These are phyloP conservation scores for Ridgeia piscesae DNA, from an alignment of 1,140 invertebrate species.

Conservation along the genomic window DNA sequence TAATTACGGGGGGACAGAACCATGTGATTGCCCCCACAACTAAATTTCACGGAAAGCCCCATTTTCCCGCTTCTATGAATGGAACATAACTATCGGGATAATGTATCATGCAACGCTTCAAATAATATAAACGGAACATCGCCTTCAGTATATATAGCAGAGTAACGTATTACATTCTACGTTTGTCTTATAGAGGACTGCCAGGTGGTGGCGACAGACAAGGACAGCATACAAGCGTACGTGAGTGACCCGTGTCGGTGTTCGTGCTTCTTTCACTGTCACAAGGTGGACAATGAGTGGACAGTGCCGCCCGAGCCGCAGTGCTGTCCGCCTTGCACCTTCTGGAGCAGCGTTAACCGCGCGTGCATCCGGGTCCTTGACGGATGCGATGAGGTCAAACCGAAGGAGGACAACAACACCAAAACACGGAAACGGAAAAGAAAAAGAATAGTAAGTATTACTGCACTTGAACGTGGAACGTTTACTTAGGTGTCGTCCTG, in stretches of 20 bases:
- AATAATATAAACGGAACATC: too few relatives aligned
- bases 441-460: neutral
- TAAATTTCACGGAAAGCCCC: too few relatives aligned
- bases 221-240: neutral
- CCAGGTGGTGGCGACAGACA: neutral
- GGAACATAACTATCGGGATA: too few relatives aligned
- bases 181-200: neutral
- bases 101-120: too few relatives aligned
- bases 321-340: neutral
- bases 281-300: neutral
- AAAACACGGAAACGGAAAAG: neutral
- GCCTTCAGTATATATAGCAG: too few relatives aligned
- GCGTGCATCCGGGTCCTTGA: neutral
- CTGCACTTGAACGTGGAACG: neutral
- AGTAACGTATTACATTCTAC: neutral
- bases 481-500: too few relatives aligned
- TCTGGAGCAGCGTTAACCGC: neutral
- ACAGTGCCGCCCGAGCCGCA: neutral
- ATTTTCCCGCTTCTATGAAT: too few relatives aligned
- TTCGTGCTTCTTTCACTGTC: neutral
- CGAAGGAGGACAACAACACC: neutral
- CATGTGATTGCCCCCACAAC: too few relatives aligned
- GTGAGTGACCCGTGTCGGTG: neutral
- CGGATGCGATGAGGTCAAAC: neutral
- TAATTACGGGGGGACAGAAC: too few relatives aligned